Evolutionary conservation across 2,888 invertebrate genomes (phyloP), one percentile per base, ranked within the genome.

Genomic region (Desoria tigrina): DNA sequence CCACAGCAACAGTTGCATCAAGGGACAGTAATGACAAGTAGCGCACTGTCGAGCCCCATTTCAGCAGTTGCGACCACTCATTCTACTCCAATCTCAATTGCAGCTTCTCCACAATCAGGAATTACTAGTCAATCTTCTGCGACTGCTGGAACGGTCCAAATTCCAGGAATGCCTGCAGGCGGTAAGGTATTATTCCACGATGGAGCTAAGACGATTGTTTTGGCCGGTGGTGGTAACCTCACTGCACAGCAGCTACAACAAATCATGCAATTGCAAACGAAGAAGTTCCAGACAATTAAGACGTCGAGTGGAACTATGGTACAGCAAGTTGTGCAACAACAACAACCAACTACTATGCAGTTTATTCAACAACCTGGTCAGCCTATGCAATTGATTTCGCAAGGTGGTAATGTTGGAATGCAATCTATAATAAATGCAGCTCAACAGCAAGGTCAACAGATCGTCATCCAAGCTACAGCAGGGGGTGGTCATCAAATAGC

Each of bases 141-240:
- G 1, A 24, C 28, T 7, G 26, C 45, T 14, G 64, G 53, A 37
- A n/a, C 32, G 18, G 27, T 45, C 7, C 16, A 23, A 14, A 42
- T 18, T 24, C 58, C 45, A 58, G 23, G 23, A 14, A n/a, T n/a
- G 14, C 32, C 21, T 7, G 27, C 55, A 28, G 57, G 57, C 39
- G 63, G 63, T 9, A n/a, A 50, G 18, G 55, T 66, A 11, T 62
- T 66, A 7, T 42, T 66, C 27, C 67, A 67, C 11, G 67, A 67
- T 50, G 67, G 67, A 24, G 61, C 23, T 23, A 58, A 67, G 28
- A 63, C 67, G 1, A 39, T 67, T 7, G 42, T 63, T 1, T 50
- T 67, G 9, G 3, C 55, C 2, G 62, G 61, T 37, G n/a, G 53
- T 24, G 51, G 39, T 18, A 27, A 37, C 26, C 7, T 58, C 1